phyloP scores from a whole-genome alignment of 2,797 vertebrate species.

The Ctenopoma kingsleyae region DNA sequence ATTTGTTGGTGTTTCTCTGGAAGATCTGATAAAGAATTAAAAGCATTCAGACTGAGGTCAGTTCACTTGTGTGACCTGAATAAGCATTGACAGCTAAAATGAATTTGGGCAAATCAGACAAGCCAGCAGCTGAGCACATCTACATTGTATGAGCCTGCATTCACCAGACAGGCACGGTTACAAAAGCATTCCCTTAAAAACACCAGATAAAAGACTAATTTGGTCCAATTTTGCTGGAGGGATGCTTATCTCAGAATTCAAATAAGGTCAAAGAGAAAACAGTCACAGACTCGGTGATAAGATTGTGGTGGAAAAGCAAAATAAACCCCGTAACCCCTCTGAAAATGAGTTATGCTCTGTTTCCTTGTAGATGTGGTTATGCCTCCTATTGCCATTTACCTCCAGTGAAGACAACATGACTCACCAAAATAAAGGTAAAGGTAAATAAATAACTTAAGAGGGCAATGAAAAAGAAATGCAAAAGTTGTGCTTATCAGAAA shows the following conservation, averaged over 20 bases:
- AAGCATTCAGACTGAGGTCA: conserved; percentile 68
- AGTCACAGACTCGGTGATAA: conserved; percentile 70
- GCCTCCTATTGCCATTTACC: conserved; percentile 76
- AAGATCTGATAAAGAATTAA: conserved; percentile 70
- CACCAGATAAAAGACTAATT: conserved; percentile 84
- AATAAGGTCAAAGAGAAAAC: conserved; percentile 82
- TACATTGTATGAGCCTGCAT: conserved; percentile 43
- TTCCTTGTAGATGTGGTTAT: conserved; percentile 70
- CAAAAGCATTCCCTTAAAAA: conserved; percentile 77
- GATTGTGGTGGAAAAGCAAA: conserved; percentile 65
- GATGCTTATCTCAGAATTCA: conserved; percentile 82
- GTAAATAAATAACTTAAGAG: conserved; percentile 79
- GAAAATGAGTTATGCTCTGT: conserved; percentile 71
- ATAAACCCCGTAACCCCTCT: conserved; percentile 57
- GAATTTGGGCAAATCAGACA: conserved; percentile 62
- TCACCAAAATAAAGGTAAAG: conserved; percentile 61
- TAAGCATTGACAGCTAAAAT: conserved; percentile 63
- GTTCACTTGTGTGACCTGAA: conserved; percentile 67
- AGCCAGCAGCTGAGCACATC: conserved; percentile 59
- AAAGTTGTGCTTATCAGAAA: conserved; percentile 73
- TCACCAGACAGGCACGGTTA: conserved; percentile 68
- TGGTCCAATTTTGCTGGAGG: conserved; percentile 78
- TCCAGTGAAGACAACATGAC: conserved; percentile 65
- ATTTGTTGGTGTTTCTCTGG: conserved; percentile 59
- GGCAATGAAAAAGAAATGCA: conserved; percentile 69